These are phyloP conservation scores for Psylliodes chrysocephalus DNA, from an alignment of 2,888 invertebrate genomes.

Conservation along the genomic window DNA sequence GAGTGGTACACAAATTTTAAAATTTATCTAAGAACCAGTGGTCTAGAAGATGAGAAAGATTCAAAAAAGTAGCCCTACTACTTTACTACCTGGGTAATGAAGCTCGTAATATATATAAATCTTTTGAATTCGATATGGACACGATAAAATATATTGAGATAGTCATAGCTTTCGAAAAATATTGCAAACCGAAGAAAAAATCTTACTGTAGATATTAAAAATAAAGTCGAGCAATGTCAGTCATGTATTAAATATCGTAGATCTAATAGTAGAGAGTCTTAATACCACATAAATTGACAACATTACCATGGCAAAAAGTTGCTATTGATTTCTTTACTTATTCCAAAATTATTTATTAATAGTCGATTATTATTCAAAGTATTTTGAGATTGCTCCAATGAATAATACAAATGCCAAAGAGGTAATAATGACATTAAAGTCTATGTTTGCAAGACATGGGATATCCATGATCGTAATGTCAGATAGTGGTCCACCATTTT, in stretches of 20 bases:
- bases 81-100: too few species aligned
- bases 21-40: too few species aligned
- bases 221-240: conserved; percentile 2
- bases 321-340: neutral
- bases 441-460: neutral
- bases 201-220: conserved; percentile 1
- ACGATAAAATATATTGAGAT: too few species aligned
- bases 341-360: neutral
- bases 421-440: neutral
- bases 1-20: too few species aligned
- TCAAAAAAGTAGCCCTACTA: too few species aligned
- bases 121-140: too few species aligned
- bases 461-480: neutral
- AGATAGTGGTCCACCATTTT: conserved; percentile 1
- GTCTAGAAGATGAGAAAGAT: too few species aligned
- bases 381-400: neutral
- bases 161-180: too few species aligned
- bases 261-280: neutral
- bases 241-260: neutral
- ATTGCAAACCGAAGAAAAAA: too few species aligned
- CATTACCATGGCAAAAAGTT: conserved; percentile 13
- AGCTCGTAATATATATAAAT: too few species aligned
- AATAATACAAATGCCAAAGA: neutral
- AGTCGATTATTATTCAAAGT: conserved; percentile 6
- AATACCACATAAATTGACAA: neutral